Evolutionary conservation across 1,140 invertebrate species (phyloP).

Genomic region (Bombus balteatus): DNA sequence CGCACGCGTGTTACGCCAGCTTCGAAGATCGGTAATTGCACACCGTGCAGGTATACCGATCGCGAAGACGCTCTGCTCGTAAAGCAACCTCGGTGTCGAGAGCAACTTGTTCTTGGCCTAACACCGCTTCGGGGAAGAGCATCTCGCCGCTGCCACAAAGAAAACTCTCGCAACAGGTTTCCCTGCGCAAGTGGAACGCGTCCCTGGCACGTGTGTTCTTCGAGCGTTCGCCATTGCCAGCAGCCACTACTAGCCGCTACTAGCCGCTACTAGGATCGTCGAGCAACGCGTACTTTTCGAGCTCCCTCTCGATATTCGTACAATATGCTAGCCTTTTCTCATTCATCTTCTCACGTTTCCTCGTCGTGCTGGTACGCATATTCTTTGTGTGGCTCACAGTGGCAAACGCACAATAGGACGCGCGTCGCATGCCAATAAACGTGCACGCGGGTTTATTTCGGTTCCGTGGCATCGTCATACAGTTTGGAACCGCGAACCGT

Average conservation of each 20-base stretch:
- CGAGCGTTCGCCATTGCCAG: not conserved
- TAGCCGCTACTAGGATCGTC: not conserved
- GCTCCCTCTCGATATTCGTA: not conserved
- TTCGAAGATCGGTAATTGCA: not conserved
- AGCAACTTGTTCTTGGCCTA: conserved; percentile 58
- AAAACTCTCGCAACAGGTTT: conserved; percentile 48
- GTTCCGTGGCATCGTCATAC: not conserved
- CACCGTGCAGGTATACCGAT: conserved; percentile 36
- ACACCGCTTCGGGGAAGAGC: conserved; percentile 53
- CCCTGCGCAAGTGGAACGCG: conserved; percentile 8
- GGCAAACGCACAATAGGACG: not conserved
- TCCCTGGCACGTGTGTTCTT: conserved; percentile 32
- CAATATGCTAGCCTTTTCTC: conserved; percentile 38
- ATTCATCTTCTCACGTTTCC: conserved; percentile 37
- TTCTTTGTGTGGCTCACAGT: not conserved
- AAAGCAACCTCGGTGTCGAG: conserved; percentile 49
- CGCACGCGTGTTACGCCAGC: not conserved
- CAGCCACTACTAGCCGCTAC: not conserved
- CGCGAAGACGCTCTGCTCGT: conserved; percentile 37
- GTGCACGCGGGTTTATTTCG: conserved; percentile 36
- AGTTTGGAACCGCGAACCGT: not conserved
- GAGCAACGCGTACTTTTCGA: not conserved
- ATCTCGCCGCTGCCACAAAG: conserved; percentile 27
- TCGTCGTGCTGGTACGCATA: not conserved
- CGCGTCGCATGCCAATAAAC: conserved; percentile 47